These are phyloP conservation scores for Nomada fabriciana DNA, from an alignment of 2,888 invertebrate species.

Conservation along the genomic window DNA sequence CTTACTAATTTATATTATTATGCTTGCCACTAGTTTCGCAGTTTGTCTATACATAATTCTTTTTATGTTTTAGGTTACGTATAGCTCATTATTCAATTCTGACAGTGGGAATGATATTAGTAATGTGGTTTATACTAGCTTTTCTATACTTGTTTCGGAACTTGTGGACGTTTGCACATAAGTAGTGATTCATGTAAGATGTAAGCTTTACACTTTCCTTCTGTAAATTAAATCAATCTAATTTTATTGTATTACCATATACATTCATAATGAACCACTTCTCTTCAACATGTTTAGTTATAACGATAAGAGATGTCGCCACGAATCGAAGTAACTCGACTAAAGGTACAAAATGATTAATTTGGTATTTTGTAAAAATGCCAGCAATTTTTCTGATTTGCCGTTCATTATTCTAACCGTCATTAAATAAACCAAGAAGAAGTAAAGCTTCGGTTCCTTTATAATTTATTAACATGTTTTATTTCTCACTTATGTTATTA, in stretches of 20 bases:
- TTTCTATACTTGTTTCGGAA: constrained; percentile 31
- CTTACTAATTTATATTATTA: background rate
- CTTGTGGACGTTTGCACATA: constrained; percentile 17
- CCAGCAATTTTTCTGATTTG: background rate
- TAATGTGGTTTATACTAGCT: constrained; percentile 56
- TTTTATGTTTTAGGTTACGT: constrained; percentile 70
- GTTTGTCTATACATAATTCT: background rate
- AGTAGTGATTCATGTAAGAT: background rate
- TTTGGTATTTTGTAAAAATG: background rate
- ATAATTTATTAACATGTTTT: background rate
- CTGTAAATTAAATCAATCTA: constrained; percentile 7
- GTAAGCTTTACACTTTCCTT: background rate
- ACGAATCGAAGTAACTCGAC: background rate
- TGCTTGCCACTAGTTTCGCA: background rate
- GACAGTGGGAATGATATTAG: constrained; percentile 49
- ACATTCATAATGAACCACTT: background rate
- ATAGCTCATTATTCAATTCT: constrained; percentile 77
- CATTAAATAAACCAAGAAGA: background rate
- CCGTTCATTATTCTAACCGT: background rate
- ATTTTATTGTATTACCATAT: background rate
- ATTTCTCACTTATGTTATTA: background rate
- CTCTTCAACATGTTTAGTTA: background rate
- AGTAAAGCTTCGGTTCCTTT: background rate
- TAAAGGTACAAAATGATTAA: background rate
- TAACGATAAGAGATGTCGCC: constrained; percentile 45